Evolutionary conservation across 2,888 invertebrate species (phyloP).

Genomic region (Heliconius sara): DNA sequence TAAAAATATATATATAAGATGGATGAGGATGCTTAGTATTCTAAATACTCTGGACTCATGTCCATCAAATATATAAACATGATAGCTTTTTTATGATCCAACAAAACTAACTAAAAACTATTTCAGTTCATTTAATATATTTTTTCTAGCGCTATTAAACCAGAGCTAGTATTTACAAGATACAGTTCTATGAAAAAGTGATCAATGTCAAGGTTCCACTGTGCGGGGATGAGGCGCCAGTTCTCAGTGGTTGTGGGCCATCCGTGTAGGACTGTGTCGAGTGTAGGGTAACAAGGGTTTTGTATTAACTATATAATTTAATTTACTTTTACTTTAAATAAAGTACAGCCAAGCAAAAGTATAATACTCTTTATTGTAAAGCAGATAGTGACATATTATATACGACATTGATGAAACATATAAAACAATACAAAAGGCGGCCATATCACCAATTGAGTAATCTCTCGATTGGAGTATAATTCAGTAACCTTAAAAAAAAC

Average conservation of each 20-base stretch:
- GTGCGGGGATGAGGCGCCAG: slow-evolving; percentile 28
- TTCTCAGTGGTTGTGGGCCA: slow-evolving; percentile 34
- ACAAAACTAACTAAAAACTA: background rate
- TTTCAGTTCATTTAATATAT: background rate
- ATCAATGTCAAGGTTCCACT: slow-evolving; percentile 37
- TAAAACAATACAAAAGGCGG: too few relatives aligned
- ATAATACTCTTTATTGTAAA: too few relatives aligned
- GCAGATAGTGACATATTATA: too few relatives aligned
- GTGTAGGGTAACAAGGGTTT: slow-evolving; percentile 14
- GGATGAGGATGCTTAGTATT: too few relatives aligned
- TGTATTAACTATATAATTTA: background rate
- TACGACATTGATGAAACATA: too few relatives aligned
- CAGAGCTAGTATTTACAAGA: background rate
- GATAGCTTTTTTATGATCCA: background rate
- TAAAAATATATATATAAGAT: too few relatives aligned
- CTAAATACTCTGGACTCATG: too few relatives aligned
- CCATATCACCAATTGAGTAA: too few relatives aligned
- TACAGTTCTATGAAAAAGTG: slow-evolving; percentile 17
- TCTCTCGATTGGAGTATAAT: too few relatives aligned
- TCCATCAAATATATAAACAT: background rate
- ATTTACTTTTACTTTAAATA: too few relatives aligned
- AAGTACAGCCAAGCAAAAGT: too few relatives aligned
- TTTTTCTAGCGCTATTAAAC: background rate
- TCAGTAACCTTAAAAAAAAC: too few relatives aligned
- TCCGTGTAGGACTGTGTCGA: slow-evolving; percentile 31